Conservation (phyloP, 2,113 vertebrate genomes). For the Notarius quadriscutis region DNA sequence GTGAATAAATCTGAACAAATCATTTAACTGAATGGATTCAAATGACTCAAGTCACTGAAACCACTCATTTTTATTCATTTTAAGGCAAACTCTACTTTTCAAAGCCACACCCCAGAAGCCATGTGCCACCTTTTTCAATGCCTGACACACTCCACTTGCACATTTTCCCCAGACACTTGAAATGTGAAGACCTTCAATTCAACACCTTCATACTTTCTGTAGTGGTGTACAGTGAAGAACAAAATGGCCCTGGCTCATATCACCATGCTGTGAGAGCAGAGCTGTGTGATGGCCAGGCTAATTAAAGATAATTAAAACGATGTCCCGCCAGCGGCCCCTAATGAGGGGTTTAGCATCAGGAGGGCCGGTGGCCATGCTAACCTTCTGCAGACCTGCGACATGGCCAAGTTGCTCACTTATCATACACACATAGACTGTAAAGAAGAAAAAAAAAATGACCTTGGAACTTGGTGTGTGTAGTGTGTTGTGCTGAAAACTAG, state of each 20-base stretch:
- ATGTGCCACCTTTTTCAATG: not conserved
- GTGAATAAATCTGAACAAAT: not conserved
- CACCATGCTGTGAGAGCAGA: constrained; percentile 60
- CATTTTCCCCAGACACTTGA: not conserved
- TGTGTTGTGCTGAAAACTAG: constrained; percentile 23
- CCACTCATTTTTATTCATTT: not conserved
- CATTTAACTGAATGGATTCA: not conserved
- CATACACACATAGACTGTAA: constrained; percentile 69
- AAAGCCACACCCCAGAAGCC: not conserved
- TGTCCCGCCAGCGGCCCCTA: constrained; percentile 66
- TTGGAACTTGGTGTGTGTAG: constrained; percentile 27
- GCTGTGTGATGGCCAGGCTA: constrained; percentile 68
- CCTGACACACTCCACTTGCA: not conserved
- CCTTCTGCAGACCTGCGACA: constrained; percentile 60
- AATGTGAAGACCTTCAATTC: not conserved
- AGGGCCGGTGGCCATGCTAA: constrained; percentile 64
- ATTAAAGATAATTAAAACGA: constrained; percentile 71
- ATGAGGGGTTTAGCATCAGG: constrained; percentile 72
- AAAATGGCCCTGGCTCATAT: constrained; percentile 54
- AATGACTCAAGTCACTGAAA: not conserved
- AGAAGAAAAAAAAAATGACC: constrained; percentile 10
- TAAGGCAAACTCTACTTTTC: not conserved
- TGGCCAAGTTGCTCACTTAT: constrained; percentile 59
- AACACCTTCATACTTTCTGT: not conserved
- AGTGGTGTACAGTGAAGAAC: not conserved